phyloP scores from a whole-genome alignment of 2,888 invertebrate genomes.

The Capitulum mitella region DNA sequence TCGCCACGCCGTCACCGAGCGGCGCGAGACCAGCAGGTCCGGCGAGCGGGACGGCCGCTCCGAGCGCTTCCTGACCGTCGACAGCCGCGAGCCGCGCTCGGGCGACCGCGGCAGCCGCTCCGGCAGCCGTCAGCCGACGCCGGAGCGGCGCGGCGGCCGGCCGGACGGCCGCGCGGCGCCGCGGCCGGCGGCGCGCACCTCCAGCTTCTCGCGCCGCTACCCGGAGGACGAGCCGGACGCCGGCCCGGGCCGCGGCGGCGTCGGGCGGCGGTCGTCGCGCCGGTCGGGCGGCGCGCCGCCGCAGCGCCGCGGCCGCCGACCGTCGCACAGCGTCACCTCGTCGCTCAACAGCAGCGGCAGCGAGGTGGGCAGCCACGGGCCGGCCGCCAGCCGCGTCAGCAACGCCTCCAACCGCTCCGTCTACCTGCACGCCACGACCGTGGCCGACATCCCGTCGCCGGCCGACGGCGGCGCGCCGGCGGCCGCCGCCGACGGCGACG shows the following conservation, averaged over 20 bases:
- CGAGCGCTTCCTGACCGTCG: too few relatives aligned
- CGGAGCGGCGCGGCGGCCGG: not conserved
- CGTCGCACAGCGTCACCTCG: not conserved
- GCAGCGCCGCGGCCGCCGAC: not conserved
- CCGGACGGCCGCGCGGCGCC: not conserved
- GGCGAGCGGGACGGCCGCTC: too few relatives aligned
- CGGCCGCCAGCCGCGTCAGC: constrained; percentile 29
- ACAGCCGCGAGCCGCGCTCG: not conserved
- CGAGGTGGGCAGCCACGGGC: constrained; percentile 30
- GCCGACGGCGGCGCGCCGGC: constrained; percentile 29
- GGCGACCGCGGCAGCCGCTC: not conserved
- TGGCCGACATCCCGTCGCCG: constrained; percentile 38
- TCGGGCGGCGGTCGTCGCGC: not conserved
- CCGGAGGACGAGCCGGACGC: not conserved
- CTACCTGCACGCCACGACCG: constrained; percentile 38
- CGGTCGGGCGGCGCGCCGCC: not conserved
- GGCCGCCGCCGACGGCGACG: not conserved
- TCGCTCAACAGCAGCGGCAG: constrained; percentile 35
- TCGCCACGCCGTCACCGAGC: too few relatives aligned
- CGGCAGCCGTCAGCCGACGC: too few relatives aligned
- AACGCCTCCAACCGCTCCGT: constrained; percentile 37
- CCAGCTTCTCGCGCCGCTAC: constrained; percentile 10
- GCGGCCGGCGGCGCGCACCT: not conserved
- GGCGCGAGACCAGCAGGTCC: too few relatives aligned
- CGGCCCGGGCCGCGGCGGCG: not conserved